These are phyloP conservation scores for Aphelocoma coerulescens DNA, from an alignment of 2,113 vertebrate genomes.

Conservation along the genomic window DNA sequence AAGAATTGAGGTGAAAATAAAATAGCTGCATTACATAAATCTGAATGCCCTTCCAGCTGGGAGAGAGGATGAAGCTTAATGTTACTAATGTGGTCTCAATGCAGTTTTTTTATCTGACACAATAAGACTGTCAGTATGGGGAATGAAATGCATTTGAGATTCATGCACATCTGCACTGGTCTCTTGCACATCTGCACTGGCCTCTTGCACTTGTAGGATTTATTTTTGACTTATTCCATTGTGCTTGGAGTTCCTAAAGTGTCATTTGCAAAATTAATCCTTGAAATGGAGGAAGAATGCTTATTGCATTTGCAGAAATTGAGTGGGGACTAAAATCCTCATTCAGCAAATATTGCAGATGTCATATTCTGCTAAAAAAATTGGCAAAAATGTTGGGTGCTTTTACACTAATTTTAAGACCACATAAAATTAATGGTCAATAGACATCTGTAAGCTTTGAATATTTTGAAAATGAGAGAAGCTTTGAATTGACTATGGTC, in stretches of 20 bases:
- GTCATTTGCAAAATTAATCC: constrained; percentile 48
- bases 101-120: background rate
- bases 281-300: constrained; percentile 14
- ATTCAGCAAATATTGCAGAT: constrained; percentile 24
- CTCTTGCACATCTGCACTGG: constrained; percentile 32
- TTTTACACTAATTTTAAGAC: constrained; percentile 1
- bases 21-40: background rate
- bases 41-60: background rate
- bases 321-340: constrained; percentile 10
- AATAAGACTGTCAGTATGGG: background rate
- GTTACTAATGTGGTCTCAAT: background rate
- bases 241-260: constrained; percentile 8
- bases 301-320: constrained; percentile 19
- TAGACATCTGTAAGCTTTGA: background rate
- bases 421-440: background rate
- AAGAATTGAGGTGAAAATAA: background rate
- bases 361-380: background rate
- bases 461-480: background rate
- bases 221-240: constrained; percentile 51
- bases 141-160: background rate
- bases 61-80: background rate
- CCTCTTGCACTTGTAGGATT: constrained; percentile 11
- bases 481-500: background rate
- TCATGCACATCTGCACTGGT: background rate
- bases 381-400: background rate